Conservation (phyloP, 2,888 invertebrate genomes). For the Fragum fragum region DNA sequence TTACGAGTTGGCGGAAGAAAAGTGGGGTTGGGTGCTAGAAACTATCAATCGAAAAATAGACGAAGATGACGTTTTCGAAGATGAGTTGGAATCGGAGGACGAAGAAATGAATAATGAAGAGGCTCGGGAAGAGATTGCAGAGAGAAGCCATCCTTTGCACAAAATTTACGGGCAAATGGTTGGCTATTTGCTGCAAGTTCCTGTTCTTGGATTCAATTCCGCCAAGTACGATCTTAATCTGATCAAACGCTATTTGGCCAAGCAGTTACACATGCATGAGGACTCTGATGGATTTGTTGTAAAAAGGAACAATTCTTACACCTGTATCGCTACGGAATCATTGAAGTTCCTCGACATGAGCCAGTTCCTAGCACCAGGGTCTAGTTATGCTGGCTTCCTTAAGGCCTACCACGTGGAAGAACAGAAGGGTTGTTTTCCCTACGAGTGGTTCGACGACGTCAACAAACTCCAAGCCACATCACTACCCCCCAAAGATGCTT, state of each 20-base stretch:
- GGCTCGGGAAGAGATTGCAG: conserved; percentile 5
- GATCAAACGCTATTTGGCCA: conserved; percentile 34
- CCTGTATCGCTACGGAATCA: conserved; percentile 35
- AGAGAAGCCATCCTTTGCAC: conserved; percentile 29
- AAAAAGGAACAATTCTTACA: conserved; percentile 49
- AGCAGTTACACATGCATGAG: conserved; percentile 44
- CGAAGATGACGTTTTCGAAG: background rate
- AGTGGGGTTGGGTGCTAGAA: too few species aligned
- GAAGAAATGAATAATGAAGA: conserved; percentile 1
- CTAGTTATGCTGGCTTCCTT: conserved; percentile 58
- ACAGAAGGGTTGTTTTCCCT: conserved; percentile 50
- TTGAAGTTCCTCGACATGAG: conserved; percentile 60
- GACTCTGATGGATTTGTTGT: conserved; percentile 32
- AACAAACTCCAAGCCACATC: background rate
- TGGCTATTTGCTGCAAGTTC: conserved; percentile 39
- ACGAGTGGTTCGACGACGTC: conserved; percentile 42
- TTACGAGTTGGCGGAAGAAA: too few species aligned
- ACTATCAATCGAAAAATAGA: conserved; percentile 47
- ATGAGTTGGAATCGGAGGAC: background rate
- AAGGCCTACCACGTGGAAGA: conserved; percentile 59
- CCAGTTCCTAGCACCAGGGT: conserved; percentile 56
- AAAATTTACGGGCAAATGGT: conserved; percentile 33
- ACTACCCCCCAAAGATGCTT: conserved; percentile 34
- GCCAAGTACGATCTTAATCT: conserved; percentile 65
- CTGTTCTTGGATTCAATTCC: conserved; percentile 58